Percentiles rank a stretch among this genome's conserved stretches.
These are phyloP conservation scores for Tragelaphus imberbis DNA, from an alignment of 2,113 vertebrate genomes.

Conservation along the genomic window DNA sequence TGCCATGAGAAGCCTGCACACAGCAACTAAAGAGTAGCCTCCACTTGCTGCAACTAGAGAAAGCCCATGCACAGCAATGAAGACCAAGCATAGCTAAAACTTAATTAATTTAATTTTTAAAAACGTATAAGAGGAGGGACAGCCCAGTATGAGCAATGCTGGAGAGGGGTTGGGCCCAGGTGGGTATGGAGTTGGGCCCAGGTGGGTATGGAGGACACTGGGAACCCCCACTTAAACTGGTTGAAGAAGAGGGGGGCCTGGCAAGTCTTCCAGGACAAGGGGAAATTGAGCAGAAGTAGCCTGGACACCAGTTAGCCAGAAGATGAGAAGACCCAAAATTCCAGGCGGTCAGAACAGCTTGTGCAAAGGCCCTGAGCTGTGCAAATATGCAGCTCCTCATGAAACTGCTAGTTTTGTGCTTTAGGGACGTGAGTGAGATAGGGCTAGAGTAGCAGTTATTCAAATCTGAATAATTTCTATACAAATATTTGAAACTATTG, in stretches of 20 bases:
- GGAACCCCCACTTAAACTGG: background rate
- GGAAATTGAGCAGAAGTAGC: background rate
- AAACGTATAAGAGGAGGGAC: background rate
- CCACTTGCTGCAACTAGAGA: background rate
- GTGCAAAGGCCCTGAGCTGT: background rate
- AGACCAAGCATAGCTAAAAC: background rate
- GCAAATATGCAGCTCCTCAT: background rate
- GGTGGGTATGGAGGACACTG: rapidly evolving
- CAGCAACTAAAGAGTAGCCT: background rate
- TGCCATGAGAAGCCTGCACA: background rate
- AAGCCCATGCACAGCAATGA: background rate
- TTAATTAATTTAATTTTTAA: background rate
- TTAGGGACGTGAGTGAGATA: background rate
- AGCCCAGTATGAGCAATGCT: background rate
- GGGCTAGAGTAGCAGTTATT: background rate
- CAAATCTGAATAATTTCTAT: background rate
- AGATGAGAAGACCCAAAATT: background rate
- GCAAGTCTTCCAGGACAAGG: background rate
- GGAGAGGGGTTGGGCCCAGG: background rate
- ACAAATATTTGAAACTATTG: background rate
- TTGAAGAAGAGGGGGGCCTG: background rate
- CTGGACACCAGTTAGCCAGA: background rate
- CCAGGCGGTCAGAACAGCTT: background rate
- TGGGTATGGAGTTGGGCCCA: no score
- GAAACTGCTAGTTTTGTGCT: background rate